A percentile compares a stretch with the other conserved stretches of the same genome.
These are phyloP conservation scores for Cybosia mesomella DNA, from an alignment of 2,888 invertebrate species.

Conservation along the genomic window DNA sequence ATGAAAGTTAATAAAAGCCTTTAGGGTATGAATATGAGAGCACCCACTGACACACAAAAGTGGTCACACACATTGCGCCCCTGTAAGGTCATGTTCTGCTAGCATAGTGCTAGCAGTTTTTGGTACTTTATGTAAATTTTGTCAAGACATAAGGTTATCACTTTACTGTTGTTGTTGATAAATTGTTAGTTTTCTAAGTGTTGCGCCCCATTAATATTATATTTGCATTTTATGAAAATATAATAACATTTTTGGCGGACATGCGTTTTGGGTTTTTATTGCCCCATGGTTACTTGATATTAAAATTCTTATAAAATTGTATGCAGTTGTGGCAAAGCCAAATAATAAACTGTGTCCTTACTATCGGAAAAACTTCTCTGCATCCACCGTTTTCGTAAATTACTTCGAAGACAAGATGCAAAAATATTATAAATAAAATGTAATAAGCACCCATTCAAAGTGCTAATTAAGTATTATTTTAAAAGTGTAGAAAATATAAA, in stretches of 20 bases:
- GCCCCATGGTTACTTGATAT: slow-evolving; percentile 66
- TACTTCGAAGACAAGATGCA: slow-evolving; percentile 47
- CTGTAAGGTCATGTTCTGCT: not conserved
- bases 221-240: slow-evolving; percentile 79
- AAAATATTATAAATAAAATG: slow-evolving; percentile 51
- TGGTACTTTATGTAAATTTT: slow-evolving; percentile 41
- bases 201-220: slow-evolving; percentile 76
- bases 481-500: slow-evolving; percentile 50
- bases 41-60: not conserved
- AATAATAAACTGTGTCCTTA: slow-evolving; percentile 49
- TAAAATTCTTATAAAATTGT: slow-evolving; percentile 43
- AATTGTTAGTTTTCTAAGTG: slow-evolving; percentile 78
- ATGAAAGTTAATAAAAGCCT: slow-evolving; percentile 4
- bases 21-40: not conserved
- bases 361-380: slow-evolving; percentile 41
- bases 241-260: slow-evolving; percentile 67
- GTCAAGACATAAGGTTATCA: slow-evolving; percentile 51
- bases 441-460: slow-evolving; percentile 57
- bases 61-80: not conserved
- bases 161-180: slow-evolving; percentile 78
- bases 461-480: slow-evolving; percentile 54
- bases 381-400: slow-evolving; percentile 51
- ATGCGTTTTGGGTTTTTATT: slow-evolving; percentile 78
- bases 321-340: slow-evolving; percentile 60
- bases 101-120: slow-evolving; percentile 24